Percentiles rank a stretch among this genome's conserved stretches.
phyloP scores from a whole-genome alignment of 37 sponge, comb jelly and placozoan genomes.

The Halisarca cf. caerulea region DNA sequence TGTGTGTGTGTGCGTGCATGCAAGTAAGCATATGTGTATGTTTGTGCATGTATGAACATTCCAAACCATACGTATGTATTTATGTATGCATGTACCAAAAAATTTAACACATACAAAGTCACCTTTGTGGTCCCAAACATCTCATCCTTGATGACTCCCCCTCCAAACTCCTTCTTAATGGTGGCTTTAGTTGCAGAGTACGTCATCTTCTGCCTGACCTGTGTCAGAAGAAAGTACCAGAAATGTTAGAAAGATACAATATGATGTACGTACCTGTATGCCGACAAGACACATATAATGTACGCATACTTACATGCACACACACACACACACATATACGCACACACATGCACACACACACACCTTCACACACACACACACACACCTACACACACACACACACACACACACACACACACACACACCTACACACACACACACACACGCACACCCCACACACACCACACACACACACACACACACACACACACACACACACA shows the following conservation, averaged over 20 bases:
- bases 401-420: neutral
- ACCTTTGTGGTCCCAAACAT: slow-evolving; percentile 70
- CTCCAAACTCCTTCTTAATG: slow-evolving; percentile 81
- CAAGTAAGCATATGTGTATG: no score
- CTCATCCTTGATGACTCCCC: slow-evolving; percentile 72
- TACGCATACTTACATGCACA: neutral
- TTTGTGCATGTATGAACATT: neutral
- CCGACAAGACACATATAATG: neutral
- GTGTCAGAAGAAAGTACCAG: neutral
- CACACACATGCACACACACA: neutral
- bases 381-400: slow-evolving; percentile 14
- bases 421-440: slow-evolving; percentile 9
- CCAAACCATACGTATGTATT: neutral
- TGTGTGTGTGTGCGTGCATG: no score
- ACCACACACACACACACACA: slow-evolving; percentile 27
- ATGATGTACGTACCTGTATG: neutral
- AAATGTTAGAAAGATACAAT: neutral
- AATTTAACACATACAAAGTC: neutral
- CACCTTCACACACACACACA: slow-evolving; percentile 22
- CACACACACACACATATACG: neutral
- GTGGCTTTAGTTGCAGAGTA: slow-evolving; percentile 96
- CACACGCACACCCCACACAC: slow-evolving; percentile 26
- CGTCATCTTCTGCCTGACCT: slow-evolving; percentile 94
- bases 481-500: slow-evolving; percentile 19
- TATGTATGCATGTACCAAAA: neutral